A percentile compares a stretch with the other conserved stretches of the same genome.
These are phyloP conservation scores for Xiphias gladius DNA, from an alignment of 2,113 vertebrate species.

Conservation along the genomic window DNA sequence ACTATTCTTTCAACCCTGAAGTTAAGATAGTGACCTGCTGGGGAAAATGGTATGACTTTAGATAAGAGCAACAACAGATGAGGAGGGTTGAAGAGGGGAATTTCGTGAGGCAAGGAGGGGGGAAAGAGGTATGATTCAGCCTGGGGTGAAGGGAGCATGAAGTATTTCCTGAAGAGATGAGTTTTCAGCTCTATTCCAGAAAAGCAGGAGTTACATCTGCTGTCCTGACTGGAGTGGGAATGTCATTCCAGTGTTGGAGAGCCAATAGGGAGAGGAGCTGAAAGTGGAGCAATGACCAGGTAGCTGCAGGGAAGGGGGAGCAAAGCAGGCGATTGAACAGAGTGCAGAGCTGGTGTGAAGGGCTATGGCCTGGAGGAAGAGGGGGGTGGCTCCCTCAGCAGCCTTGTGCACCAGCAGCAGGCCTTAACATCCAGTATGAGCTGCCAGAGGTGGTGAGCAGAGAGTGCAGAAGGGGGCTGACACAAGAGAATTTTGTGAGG, in stretches of 20 bases:
- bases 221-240: conserved; percentile 44
- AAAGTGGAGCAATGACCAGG: conserved; percentile 56
- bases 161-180: conserved; percentile 32
- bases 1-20: background rate
- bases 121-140: conserved; percentile 7
- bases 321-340: conserved; percentile 10
- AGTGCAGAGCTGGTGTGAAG: conserved; percentile 16
- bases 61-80: conserved; percentile 17
- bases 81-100: background rate
- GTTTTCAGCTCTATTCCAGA: conserved; percentile 22
- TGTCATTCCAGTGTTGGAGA: conserved; percentile 45
- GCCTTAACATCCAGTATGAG: conserved; percentile 20
- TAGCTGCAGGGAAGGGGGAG: conserved; percentile 38
- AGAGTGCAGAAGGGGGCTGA: conserved; percentile 20
- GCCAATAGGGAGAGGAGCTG: conserved; percentile 24
- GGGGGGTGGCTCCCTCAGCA: conserved; percentile 8
- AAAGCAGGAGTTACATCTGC: conserved; percentile 25
- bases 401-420: conserved; percentile 2
- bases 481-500: conserved; percentile 34
- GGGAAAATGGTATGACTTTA: background rate
- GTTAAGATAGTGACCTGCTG: background rate
- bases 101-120: background rate
- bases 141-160: background rate
- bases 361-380: conserved; percentile 32
- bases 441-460: conserved; percentile 14